phyloP scores from a whole-genome alignment of 2,888 invertebrate species.

The Eupithecia exiguata region DNA sequence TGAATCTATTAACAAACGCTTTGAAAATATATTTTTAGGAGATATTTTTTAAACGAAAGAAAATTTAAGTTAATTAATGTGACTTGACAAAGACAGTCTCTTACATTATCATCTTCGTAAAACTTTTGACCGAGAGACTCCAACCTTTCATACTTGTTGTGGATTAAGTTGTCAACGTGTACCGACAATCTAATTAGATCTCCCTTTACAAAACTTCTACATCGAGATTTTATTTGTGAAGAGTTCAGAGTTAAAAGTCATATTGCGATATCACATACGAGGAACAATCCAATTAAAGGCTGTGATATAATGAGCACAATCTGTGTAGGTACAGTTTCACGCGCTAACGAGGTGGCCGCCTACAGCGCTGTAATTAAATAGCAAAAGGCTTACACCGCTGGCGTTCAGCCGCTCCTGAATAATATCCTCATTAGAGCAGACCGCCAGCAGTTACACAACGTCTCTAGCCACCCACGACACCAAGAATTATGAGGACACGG shows the following conservation, averaged over 20 bases:
- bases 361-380: conserved; percentile 66
- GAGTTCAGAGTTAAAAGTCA: conserved; percentile 19
- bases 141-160: conserved; percentile 24
- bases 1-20: conserved; percentile 9
- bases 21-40: too few species aligned
- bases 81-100: conserved; percentile 43
- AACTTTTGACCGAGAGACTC: conserved; percentile 34
- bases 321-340: conserved; percentile 56
- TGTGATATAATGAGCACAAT: conserved; percentile 58
- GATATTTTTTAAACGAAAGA: conserved; percentile 28
- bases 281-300: conserved; percentile 51
- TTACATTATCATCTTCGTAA: conserved; percentile 34
- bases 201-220: conserved; percentile 19
- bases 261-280: conserved; percentile 29
- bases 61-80: conserved; percentile 39
- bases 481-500: conserved; percentile 80
- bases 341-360: conserved; percentile 64
- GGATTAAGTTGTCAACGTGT: conserved; percentile 23
- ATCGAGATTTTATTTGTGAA: neutral
- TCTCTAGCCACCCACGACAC: conserved; percentile 73
- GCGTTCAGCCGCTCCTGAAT: conserved; percentile 67
- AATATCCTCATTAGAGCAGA: conserved; percentile 74
- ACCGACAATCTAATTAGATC: conserved; percentile 20
- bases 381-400: conserved; percentile 57
- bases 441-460: conserved; percentile 66